phyloP scores from a whole-genome alignment of 64 coral and sea anemone genomes.

The Montipora sp. region DNA sequence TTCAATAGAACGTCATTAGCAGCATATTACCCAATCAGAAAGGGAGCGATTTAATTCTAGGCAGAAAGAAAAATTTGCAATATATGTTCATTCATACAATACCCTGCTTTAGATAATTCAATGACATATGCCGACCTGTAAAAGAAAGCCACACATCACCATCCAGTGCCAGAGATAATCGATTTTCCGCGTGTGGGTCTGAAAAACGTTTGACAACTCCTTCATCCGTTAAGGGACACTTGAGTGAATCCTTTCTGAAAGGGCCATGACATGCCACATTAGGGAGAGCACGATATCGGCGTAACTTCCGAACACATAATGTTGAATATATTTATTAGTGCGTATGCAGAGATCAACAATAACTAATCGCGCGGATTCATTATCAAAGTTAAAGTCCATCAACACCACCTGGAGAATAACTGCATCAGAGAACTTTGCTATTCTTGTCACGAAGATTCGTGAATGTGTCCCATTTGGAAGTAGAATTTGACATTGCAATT shows the following conservation, averaged over 20 bases:
- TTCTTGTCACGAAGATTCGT: too few relatives aligned
- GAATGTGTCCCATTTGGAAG: background rate
- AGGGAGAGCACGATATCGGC: background rate
- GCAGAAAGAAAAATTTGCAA: constrained; percentile 22
- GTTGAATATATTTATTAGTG: background rate
- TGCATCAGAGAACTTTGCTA: too few relatives aligned
- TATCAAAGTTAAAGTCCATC: background rate
- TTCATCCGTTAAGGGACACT: background rate
- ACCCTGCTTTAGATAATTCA: background rate
- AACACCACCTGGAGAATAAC: too few relatives aligned
- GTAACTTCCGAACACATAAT: background rate
- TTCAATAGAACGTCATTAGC: constrained; percentile 17
- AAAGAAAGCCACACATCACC: background rate
- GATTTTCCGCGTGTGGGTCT: background rate
- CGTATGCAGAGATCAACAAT: too few relatives aligned
- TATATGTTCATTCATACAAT: background rate
- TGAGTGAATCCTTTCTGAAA: constrained; percentile 2
- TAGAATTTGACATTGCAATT: background rate
- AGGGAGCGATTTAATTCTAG: background rate
- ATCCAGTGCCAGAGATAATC: background rate
- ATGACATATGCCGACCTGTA: too few relatives aligned
- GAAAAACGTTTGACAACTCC: background rate
- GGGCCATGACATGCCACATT: background rate
- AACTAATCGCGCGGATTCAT: background rate
- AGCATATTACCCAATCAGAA: constrained; percentile 11